phyloP scores from a whole-genome alignment of 1,140 invertebrate species.

The Drosophila bipectinata region DNA sequence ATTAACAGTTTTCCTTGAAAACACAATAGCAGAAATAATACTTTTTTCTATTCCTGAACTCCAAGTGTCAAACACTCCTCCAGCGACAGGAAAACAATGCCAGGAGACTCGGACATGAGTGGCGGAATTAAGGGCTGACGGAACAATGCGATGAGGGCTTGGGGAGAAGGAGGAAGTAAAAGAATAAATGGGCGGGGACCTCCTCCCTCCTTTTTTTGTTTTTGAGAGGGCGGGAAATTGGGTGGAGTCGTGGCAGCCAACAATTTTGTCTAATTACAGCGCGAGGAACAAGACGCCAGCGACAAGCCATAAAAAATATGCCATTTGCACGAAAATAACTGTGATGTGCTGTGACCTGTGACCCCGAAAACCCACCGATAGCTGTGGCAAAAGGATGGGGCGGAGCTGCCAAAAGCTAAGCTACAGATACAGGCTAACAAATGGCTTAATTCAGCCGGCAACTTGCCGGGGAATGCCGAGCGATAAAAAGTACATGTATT shows the following conservation, averaged over 20 bases:
- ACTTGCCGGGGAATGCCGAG: constrained; percentile 41
- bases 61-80: constrained; percentile 60
- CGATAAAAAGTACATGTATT: constrained; percentile 74
- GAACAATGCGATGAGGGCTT: constrained; percentile 8
- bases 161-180: not conserved
- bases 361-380: constrained; percentile 12
- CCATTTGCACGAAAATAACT: constrained; percentile 71
- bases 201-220: constrained; percentile 1
- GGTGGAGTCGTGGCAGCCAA: constrained; percentile 48
- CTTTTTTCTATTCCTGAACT: constrained; percentile 42
- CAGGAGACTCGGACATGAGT: constrained; percentile 17
- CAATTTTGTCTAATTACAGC: constrained; percentile 66
- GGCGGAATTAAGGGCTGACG: constrained; percentile 36
- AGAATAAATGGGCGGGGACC: constrained; percentile 1
- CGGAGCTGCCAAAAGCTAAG: constrained; percentile 15
- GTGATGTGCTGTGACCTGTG: constrained; percentile 57
- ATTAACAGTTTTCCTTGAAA: not conserved
- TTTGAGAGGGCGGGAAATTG: constrained; percentile 12
- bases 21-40: constrained; percentile 29
- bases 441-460: constrained; percentile 50
- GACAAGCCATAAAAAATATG: constrained; percentile 70
- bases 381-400: not conserved
- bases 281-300: constrained; percentile 35
- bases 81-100: constrained; percentile 27
- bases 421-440: constrained; percentile 58